These are phyloP conservation scores for Dione vanillae DNA, from an alignment of 2,888 invertebrate species.

Conservation along the genomic window DNA sequence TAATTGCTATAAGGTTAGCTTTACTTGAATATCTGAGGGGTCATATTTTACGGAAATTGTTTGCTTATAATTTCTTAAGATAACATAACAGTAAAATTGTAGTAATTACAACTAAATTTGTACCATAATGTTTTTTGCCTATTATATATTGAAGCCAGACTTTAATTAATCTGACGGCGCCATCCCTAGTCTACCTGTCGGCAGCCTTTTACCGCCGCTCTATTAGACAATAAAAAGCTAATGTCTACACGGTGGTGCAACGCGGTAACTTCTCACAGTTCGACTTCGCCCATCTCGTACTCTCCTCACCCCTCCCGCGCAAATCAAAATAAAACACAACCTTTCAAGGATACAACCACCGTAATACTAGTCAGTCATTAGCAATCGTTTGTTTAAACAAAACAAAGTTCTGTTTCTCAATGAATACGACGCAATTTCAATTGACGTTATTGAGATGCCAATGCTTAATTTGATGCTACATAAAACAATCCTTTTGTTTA, in stretches of 20 bases:
- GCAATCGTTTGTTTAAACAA: constrained; percentile 51
- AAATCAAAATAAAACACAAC: constrained; percentile 78
- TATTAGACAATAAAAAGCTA: constrained; percentile 80
- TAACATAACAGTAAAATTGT: not conserved
- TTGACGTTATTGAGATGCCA: constrained; percentile 24
- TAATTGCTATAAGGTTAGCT: not conserved
- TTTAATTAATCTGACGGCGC: constrained; percentile 79
- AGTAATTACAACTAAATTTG: constrained; percentile 11
- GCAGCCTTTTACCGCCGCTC: constrained; percentile 75
- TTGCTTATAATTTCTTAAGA: not conserved
- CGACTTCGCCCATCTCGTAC: constrained; percentile 53
- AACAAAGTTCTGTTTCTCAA: constrained; percentile 53
- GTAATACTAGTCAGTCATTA: constrained; percentile 71
- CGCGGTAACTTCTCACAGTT: constrained; percentile 79
- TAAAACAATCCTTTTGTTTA: constrained; percentile 47
- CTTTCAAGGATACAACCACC: constrained; percentile 83
- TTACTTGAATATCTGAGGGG: not conserved
- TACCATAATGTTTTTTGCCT: not conserved
- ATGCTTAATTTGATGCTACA: not conserved
- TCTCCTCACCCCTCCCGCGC: constrained; percentile 53
- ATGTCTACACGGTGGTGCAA: constrained; percentile 72
- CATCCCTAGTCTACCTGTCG: constrained; percentile 78
- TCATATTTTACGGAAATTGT: not conserved
- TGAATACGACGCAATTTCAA: constrained; percentile 54
- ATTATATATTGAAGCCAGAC: constrained; percentile 60